Conservation (phyloP, 2,797 vertebrate genomes). For the Phylloscopus collybita region DNA sequence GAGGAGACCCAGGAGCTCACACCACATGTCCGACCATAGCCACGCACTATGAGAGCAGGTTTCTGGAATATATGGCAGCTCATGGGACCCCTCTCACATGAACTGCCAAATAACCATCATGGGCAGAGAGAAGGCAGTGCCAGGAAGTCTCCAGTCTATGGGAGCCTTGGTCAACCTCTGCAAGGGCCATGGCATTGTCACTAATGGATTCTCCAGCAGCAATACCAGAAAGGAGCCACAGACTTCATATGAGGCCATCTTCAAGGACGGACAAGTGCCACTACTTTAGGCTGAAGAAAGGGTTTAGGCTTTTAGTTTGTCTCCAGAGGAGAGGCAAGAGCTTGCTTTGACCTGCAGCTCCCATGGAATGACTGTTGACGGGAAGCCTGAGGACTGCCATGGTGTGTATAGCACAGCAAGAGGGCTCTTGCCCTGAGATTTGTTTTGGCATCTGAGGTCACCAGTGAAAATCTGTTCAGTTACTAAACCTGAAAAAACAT, state of each 20-base stretch:
- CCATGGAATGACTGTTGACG: not conserved
- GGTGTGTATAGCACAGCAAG: not conserved
- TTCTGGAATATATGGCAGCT: not conserved
- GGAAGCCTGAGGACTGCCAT: not conserved
- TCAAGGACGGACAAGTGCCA: not conserved
- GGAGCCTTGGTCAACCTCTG: not conserved
- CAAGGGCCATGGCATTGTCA: not conserved
- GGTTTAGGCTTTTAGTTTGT: not conserved
- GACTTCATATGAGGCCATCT: not conserved
- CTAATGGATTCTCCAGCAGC: not conserved
- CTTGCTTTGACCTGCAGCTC: not conserved
- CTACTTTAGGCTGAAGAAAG: not conserved
- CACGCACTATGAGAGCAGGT: rapidly evolving
- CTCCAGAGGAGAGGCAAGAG: not conserved
- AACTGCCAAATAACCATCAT: not conserved
- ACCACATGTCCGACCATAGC: not conserved
- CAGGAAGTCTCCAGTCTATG: not conserved
- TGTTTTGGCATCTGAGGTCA: not conserved
- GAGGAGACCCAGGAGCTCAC: not conserved
- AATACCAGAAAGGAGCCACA: not conserved
- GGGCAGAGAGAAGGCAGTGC: not conserved
- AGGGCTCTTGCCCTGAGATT: not conserved
- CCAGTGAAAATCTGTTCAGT: not conserved
- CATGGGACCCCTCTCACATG: not conserved
- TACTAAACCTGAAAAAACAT: not conserved